Conservation (phyloP, 1,140 invertebrate genomes). For the Caenorhabditis briggsae region DNA sequence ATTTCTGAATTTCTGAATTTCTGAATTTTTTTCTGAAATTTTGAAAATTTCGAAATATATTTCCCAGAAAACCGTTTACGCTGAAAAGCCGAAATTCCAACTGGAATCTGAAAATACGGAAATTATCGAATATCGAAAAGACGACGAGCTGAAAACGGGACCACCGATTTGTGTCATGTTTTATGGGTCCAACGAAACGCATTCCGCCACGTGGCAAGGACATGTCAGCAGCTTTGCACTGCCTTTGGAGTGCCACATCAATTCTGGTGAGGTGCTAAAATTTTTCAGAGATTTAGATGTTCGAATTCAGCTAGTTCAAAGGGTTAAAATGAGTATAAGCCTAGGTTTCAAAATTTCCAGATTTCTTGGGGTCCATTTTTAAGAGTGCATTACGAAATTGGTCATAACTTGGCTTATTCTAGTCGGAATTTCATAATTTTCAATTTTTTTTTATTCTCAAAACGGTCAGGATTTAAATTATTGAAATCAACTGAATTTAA, state of each 20-base stretch:
- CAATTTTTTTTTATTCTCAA: too few relatives aligned
- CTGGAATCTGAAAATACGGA: neutral
- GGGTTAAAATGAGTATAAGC: neutral
- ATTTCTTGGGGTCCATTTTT: too few relatives aligned
- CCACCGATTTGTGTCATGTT: conserved; percentile 12
- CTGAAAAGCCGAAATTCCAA: neutral
- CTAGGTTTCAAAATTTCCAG: too few relatives aligned
- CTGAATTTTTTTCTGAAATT: too few relatives aligned
- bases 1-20: too few relatives aligned
- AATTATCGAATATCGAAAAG: neutral
- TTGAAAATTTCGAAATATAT: too few relatives aligned
- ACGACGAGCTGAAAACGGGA: neutral
- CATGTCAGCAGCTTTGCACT: conserved; percentile 37
- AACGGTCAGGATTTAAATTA: too few relatives aligned
- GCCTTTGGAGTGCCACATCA: conserved; percentile 12
- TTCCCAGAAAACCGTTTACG: neutral
- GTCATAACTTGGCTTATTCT: too few relatives aligned
- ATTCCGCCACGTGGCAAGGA: conserved; percentile 22
- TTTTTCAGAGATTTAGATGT: neutral
- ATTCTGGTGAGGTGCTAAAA: neutral
- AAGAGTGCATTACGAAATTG: too few relatives aligned
- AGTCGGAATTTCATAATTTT: too few relatives aligned
- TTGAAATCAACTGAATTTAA: too few relatives aligned
- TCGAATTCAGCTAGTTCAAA: neutral
- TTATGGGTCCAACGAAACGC: neutral